Conservation (phyloP, 2,797 vertebrate genomes). For the Tokudaia tokunoshimensis region DNA sequence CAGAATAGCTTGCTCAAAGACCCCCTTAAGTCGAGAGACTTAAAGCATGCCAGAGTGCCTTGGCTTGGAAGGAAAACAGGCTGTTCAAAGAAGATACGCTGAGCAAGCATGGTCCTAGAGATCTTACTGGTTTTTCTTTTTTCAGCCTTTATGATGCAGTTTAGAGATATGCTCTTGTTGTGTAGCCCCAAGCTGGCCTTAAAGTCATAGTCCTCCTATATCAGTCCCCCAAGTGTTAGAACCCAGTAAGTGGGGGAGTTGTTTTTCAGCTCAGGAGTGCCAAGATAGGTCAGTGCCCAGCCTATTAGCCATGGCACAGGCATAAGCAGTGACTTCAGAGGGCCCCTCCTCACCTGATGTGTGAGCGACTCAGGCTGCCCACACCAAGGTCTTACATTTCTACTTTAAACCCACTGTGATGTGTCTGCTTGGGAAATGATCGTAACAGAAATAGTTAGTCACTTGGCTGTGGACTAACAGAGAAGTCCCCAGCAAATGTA, state of each 20-base stretch:
- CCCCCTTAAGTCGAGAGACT: background rate
- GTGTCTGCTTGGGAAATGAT: conserved; percentile 60
- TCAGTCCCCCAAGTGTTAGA: background rate
- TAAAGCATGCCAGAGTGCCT: background rate
- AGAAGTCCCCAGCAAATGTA: conserved; percentile 52
- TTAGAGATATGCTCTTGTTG: background rate
- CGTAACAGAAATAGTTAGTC: conserved; percentile 15
- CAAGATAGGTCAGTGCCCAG: conserved; percentile 16
- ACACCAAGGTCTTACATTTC: conserved; percentile 63
- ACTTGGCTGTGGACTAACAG: conserved; percentile 57
- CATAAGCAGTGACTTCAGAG: background rate
- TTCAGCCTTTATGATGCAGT: background rate
- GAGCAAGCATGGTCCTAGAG: background rate
- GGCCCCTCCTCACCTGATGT: background rate
- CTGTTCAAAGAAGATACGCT: background rate
- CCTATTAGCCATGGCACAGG: background rate
- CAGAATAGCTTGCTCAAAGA: background rate
- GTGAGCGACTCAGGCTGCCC: conserved; percentile 47
- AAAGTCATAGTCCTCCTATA: background rate
- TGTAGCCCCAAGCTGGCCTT: background rate
- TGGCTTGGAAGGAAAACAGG: background rate
- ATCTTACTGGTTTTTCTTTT: background rate
- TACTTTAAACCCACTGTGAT: conserved; percentile 66
- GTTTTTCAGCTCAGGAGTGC: conserved; percentile 42
- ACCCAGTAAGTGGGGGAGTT: background rate